Evolutionary conservation across 2,797 vertebrate genomes (phyloP).

Genomic region (Corythornis leucogaster): DNA sequence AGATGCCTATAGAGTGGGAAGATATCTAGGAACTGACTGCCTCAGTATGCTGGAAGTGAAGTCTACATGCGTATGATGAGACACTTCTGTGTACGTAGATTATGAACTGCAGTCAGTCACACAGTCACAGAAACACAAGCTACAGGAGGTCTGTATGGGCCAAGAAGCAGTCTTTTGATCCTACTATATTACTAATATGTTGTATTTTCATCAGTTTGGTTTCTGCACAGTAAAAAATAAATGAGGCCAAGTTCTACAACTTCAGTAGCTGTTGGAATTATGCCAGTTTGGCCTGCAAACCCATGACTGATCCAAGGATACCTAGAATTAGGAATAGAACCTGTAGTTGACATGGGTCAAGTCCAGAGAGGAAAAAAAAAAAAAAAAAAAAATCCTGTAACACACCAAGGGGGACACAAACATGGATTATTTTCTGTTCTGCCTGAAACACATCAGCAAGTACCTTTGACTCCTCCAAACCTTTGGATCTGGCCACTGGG

Average conservation of each 20-base stretch:
- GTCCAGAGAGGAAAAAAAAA: background rate
- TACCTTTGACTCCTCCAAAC: background rate
- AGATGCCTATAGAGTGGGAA: background rate
- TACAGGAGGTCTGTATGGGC: background rate
- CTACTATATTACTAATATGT: background rate
- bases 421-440: background rate
- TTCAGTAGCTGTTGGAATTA: background rate
- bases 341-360: background rate
- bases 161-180: background rate
- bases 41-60: background rate
- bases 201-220: background rate
- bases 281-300: background rate
- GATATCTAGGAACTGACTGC: background rate
- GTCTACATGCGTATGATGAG: background rate
- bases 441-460: background rate
- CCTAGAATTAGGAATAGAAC: background rate
- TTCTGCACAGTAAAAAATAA: background rate
- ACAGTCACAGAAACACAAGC: background rate
- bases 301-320: background rate
- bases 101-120: background rate
- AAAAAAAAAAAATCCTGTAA: background rate
- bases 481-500: background rate
- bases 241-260: background rate
- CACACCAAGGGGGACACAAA: background rate
- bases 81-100: background rate